phyloP scores from a whole-genome alignment of 1,140 invertebrate genomes.

The Nasonia giraulti region DNA sequence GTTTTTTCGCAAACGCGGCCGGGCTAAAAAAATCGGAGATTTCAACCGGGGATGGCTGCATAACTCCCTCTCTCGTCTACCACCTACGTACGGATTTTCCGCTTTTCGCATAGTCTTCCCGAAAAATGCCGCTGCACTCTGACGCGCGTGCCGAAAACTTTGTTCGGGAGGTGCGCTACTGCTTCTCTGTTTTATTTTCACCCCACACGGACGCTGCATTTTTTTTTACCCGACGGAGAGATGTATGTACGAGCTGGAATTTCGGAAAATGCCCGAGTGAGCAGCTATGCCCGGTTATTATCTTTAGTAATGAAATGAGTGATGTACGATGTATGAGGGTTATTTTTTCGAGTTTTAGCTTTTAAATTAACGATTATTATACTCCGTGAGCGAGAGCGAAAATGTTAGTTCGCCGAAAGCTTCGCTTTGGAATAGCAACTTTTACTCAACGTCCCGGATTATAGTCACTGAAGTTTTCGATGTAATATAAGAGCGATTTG shows the following conservation, averaged over 20 bases:
- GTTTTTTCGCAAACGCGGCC: constrained; percentile 14
- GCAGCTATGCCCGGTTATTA: not conserved
- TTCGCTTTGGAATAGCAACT: not conserved
- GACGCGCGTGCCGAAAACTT: not conserved
- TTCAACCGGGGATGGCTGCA: constrained; percentile 63
- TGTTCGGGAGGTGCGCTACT: not conserved
- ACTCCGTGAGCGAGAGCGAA: not conserved
- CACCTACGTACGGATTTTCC: not conserved
- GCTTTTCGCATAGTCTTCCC: constrained; percentile 5
- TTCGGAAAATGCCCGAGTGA: not conserved
- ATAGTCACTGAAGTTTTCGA: too few species aligned
- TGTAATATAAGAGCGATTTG: too few species aligned
- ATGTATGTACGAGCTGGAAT: not conserved
- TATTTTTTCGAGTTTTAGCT: too few species aligned
- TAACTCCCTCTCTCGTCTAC: not conserved
- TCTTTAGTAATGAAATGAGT: not conserved
- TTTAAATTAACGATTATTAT: not conserved
- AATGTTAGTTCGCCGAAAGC: not conserved
- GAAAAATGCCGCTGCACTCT: constrained; percentile 7
- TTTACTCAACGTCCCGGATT: not conserved
- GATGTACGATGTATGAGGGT: not conserved
- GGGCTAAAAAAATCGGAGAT: constrained; percentile 62
- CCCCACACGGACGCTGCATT: not conserved
- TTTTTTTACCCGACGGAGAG: not conserved
- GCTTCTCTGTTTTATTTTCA: not conserved